A percentile compares a stretch with the other conserved stretches of the same genome.
Evolutionary conservation across 2,113 vertebrate species (phyloP).

Genomic region (Nothoprocta pentlandii): DNA sequence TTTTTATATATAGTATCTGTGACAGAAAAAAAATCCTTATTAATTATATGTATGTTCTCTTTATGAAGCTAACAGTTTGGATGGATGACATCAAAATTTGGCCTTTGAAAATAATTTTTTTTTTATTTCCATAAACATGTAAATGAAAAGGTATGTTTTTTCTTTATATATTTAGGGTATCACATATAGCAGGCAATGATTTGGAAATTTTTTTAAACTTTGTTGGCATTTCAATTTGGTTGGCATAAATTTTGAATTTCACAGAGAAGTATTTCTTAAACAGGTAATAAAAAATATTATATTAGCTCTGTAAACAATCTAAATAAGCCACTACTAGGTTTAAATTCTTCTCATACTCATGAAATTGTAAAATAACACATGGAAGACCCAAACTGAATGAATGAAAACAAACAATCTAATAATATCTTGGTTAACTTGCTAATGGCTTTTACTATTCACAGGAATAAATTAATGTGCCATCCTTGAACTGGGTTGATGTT

Average conservation of each 20-base stretch:
- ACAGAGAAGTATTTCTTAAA: background rate
- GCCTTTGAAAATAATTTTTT: background rate
- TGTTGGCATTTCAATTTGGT: background rate
- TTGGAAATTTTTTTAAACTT: background rate
- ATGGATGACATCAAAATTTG: background rate
- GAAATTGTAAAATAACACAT: slow-evolving; percentile 25
- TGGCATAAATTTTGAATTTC: background rate
- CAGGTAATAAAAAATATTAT: background rate
- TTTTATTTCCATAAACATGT: background rate
- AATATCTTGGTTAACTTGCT: background rate
- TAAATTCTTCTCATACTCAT: slow-evolving; percentile 42
- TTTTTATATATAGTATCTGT: background rate
- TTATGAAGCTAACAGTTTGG: background rate
- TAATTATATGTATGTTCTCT: background rate
- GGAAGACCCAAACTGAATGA: background rate
- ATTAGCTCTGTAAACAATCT: slow-evolving; percentile 35
- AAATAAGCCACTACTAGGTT: slow-evolving; percentile 3
- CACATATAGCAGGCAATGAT: background rate
- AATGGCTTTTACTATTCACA: background rate
- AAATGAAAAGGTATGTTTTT: background rate
- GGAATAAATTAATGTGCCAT: background rate
- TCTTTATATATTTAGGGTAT: background rate
- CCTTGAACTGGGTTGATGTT: background rate
- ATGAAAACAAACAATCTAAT: slow-evolving; percentile 46
- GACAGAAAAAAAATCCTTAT: background rate